phyloP scores from a whole-genome alignment of 2,888 invertebrate species.

The Dryomyza anilis region DNA sequence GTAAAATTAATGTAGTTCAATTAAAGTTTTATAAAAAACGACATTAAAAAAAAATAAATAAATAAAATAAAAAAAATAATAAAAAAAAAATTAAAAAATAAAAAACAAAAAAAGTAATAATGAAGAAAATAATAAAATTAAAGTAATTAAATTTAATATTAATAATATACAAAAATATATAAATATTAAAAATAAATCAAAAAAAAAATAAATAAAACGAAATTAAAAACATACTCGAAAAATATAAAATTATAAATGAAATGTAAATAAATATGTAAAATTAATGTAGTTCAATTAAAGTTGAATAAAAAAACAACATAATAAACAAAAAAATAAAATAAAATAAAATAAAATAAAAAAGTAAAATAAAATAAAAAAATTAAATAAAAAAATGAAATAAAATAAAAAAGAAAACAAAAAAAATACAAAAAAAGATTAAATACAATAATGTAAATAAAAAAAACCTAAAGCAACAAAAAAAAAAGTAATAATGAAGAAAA shows the following conservation, averaged over 20 bases:
- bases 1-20: background rate
- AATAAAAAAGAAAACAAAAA: no score
- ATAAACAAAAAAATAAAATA: background rate
- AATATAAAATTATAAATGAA: no score
- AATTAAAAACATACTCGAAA: no score
- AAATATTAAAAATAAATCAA: no score
- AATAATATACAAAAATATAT: no score
- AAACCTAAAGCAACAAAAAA: background rate
- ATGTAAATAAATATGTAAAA: no score
- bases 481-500: background rate
- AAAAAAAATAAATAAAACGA: no score
- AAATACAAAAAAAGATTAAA: no score
- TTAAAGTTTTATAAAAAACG: no score
- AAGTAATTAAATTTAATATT: background rate
- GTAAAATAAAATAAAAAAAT: background rate
- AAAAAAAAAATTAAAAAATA: background rate
- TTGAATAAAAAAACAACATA: background rate
- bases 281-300: background rate
- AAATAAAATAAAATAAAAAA: background rate
- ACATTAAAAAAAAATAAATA: background rate
- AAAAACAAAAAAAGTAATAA: background rate
- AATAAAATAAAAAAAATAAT: background rate
- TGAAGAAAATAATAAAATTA: background rate
- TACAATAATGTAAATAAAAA: background rate
- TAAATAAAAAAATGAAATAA: no score